These are phyloP conservation scores for Darevskia mixta DNA, from an alignment of 2,797 vertebrate genomes.

Conservation along the genomic window DNA sequence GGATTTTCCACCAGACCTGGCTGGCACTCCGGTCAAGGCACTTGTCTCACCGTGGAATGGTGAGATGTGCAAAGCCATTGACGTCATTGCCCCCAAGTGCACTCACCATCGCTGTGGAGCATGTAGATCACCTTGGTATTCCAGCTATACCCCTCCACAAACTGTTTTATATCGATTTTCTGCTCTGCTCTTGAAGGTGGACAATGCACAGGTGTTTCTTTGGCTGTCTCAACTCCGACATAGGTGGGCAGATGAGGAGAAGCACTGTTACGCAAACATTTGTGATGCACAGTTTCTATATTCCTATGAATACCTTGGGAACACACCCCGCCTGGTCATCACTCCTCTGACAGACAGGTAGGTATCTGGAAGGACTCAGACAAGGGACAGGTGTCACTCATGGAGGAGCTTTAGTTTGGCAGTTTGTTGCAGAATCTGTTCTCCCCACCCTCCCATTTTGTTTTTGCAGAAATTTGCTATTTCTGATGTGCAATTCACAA, in stretches of 20 bases:
- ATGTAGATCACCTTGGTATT: too few relatives aligned
- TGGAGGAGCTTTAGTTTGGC: too few relatives aligned
- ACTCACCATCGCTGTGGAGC: too few relatives aligned
- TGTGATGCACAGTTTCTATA: constrained; percentile 96
- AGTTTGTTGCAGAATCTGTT: neutral
- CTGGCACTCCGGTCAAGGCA: too few relatives aligned
- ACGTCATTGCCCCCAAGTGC: too few relatives aligned
- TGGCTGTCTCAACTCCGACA: constrained; percentile 97
- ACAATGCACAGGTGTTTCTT: constrained; percentile 91
- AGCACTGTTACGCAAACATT: constrained; percentile 93
- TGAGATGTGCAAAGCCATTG: too few relatives aligned
- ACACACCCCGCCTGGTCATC: constrained; percentile 95
- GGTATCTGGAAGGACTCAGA: neutral
- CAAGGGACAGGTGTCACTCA: neutral
- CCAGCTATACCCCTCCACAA: rapidly evolving
- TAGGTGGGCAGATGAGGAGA: constrained; percentile 89
- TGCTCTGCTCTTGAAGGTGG: constrained; percentile 82
- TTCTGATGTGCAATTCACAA: neutral
- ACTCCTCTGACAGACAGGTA: constrained; percentile 97
- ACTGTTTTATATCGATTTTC: neutral
- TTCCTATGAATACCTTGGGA: constrained; percentile 96
- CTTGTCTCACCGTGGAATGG: too few relatives aligned
- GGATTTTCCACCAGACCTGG: too few relatives aligned
- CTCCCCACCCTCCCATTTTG: neutral
- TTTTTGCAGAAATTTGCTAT: neutral